Evolutionary conservation across 2,888 invertebrate species (phyloP), one percentile per base, ranked within the genome.

Genomic region (Dryomyza anilis): DNA sequence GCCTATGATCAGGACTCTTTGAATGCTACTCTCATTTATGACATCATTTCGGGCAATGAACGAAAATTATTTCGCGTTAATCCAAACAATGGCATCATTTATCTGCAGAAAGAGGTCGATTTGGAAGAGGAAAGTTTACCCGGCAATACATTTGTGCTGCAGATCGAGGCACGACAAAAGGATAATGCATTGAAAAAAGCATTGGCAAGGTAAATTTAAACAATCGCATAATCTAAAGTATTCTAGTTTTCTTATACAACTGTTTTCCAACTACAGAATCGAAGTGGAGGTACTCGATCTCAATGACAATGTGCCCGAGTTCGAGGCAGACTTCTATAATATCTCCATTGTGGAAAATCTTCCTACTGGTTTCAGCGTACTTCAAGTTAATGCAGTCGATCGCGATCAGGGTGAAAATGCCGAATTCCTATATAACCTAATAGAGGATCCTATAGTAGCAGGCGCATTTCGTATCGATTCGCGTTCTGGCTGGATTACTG

Each of bases 331-430:
- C 74, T 89, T 92, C 74, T 95, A 95, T 78, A 95, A 95, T 74
- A 94, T 95, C 70, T 95, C 94, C 71, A 95, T 95, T 69, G 94
- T 95, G 48, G 95, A 95, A 79, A 95, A 95, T 80, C 84, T 95
- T 29, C 95, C 95, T 0, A 93, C 92, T 72, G 94, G 94, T 0
- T 84, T 88, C 73, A 76, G 81, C 72, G 79, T 83, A 0, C 72
- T 83, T 0, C 84, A 84, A 69, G 83, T 95, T 10, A 87, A 92
- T 76, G 94, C 94, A 0, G 85, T 87, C 1, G 94, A 95, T 76
- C 89, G 87, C 58, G 94, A 94, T 78, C 92, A 93, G 84, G 94
- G 91, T 0, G 93, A 93, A 68, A 95, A 95, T 77, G 91, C 91
- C 0, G 91, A 93, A 74, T 95, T 95, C 74, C 87, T 87, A 0